Evolutionary conservation across 2,888 invertebrate species (phyloP), one percentile per base, ranked within the genome.

Genomic region (Drosophila tripunctata): DNA sequence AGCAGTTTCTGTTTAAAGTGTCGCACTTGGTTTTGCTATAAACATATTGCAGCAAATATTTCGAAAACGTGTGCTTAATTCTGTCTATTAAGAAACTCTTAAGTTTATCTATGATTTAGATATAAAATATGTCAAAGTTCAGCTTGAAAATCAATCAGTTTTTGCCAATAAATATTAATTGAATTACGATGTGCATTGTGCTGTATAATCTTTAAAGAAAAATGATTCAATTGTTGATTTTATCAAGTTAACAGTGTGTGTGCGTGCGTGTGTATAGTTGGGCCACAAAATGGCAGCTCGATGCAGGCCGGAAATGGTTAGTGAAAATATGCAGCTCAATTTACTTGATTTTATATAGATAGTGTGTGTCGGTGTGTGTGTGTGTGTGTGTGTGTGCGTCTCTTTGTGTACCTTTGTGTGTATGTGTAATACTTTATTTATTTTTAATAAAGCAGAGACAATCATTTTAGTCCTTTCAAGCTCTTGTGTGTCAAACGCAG

Each of bases 241-340:
- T 41, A 36, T 57, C 40, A 27, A 51, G 35, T 58, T 50, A 35
- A 12, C 27, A 14, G 15, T 19, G 10, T 31, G 15, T 47, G 22
- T 21, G 2, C 24, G 24, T 15, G 36, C 24, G 4, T 50, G 40
- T 24, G 21, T 43, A 6, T 43, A n/a, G 22, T 12, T 22, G 52
- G 51, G 24, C 17, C 51, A 61, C 35, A 60, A 70, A 52, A 52
- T 44, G 63, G 44, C 63, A 61, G 54, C 62, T 52, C 54, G 56
- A 47, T 61, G 57, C 52, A 67, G 60, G 21, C 80, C 62, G 66
- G 69, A 74, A 78, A 78, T 69, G 70, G 48, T 22, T 30, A 54
- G 66, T 54, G 76, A 75, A 74, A 67, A 71, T 61, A 60, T 70
- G 54, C 52, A 66, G 75, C 62, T 70, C 71, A 55, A 74, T 70